These are phyloP conservation scores for Tachysurus fulvidraco DNA, from an alignment of 2,113 vertebrate species.

Conservation along the genomic window DNA sequence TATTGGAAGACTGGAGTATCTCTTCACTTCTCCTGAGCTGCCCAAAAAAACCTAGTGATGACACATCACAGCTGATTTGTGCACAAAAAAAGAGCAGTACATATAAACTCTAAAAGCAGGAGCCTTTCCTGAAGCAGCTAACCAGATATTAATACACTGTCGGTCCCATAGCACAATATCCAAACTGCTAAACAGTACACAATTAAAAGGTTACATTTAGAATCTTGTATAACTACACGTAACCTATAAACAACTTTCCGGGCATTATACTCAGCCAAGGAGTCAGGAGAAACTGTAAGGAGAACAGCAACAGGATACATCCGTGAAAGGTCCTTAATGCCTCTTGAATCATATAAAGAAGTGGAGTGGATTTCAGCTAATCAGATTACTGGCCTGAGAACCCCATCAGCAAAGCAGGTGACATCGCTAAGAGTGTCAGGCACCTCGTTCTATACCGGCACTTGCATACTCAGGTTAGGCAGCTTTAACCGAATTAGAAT, in stretches of 20 bases:
- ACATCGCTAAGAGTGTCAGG: conserved; percentile 60
- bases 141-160: conserved; percentile 31
- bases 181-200: conserved; percentile 22
- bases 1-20: conserved; percentile 76
- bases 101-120: not conserved
- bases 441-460: conserved; percentile 64
- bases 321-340: conserved; percentile 47
- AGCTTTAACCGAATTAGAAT: conserved; percentile 64
- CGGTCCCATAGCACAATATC: conserved; percentile 15
- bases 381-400: conserved; percentile 67
- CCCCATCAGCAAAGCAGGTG: conserved; percentile 68
- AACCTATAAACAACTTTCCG: not conserved
- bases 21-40: conserved; percentile 68
- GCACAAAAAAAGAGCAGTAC: not conserved
- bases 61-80: conserved; percentile 12
- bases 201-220: not conserved
- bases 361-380: conserved; percentile 67
- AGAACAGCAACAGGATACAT: conserved; percentile 34
- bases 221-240: conserved; percentile 15
- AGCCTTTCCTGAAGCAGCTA: not conserved
- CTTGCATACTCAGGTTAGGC: conserved; percentile 68
- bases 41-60: conserved; percentile 82
- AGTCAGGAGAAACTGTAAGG: conserved; percentile 11
- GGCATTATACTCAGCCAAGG: not conserved
- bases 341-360: conserved; percentile 57